A percentile compares a stretch with the other conserved stretches of the same genome.
These are phyloP conservation scores for Tigriopus japonicus DNA, from an alignment of 1,140 invertebrate species.

Conservation along the genomic window DNA sequence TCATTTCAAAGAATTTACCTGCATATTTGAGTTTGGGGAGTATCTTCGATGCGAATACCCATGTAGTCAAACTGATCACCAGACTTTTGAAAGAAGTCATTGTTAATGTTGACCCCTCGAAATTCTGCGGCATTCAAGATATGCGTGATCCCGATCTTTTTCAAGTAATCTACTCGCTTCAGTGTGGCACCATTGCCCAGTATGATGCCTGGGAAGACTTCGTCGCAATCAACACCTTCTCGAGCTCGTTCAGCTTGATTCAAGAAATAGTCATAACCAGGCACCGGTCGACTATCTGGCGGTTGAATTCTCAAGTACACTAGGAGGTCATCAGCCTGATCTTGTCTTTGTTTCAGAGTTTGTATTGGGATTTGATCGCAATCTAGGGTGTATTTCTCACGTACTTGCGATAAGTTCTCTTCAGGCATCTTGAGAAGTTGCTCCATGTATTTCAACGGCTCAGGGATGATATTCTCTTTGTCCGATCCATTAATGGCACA, in stretches of 20 bases:
- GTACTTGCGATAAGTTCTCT: too few species aligned
- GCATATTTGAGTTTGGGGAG: conserved; percentile 10
- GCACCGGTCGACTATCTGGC: not conserved
- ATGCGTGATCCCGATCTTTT: conserved; percentile 10
- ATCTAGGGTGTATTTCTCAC: too few species aligned
- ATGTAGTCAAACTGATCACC: not conserved
- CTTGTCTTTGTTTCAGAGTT: not conserved
- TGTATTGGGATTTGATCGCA: not conserved
- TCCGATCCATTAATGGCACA: too few species aligned
- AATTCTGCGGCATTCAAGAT: conserved; percentile 9
- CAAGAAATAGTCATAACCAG: not conserved
- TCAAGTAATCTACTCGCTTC: conserved; percentile 1
- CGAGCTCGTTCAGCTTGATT: not conserved
- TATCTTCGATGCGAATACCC: conserved; percentile 10
- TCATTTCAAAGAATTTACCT: not conserved
- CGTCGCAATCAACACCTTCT: conserved; percentile 8
- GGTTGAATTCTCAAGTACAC: not conserved
- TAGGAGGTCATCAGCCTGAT: not conserved
- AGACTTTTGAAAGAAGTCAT: not conserved
- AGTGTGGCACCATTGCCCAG: conserved; percentile 10
- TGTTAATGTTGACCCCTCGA: conserved; percentile 7
- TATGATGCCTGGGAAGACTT: conserved; percentile 1
- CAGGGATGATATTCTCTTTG: too few species aligned
- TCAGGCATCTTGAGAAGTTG: too few species aligned
- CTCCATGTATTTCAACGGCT: too few species aligned